Percentiles rank a stretch among this genome's conserved stretches.
Conservation (phyloP, 2,797 vertebrate species). For the Platyrinchus mystaceus region DNA sequence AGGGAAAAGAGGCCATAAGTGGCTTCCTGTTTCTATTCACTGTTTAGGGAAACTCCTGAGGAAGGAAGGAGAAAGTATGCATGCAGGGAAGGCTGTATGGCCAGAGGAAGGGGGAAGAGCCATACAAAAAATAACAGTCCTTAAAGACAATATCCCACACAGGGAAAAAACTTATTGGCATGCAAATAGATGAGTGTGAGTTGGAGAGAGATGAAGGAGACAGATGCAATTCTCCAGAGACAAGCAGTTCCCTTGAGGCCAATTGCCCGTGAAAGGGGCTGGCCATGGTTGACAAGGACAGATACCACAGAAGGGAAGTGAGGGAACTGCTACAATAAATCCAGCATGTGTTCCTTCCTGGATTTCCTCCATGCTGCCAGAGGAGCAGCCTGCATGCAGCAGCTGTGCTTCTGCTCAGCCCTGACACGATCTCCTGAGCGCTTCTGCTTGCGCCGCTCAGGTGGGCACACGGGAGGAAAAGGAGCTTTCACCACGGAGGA, state of each 20-base stretch:
- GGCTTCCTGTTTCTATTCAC: slow-evolving; percentile 24
- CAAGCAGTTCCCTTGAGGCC: not conserved
- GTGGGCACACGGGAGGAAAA: fast-evolving
- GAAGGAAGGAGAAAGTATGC: slow-evolving; percentile 41
- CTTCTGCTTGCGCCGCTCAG: not conserved
- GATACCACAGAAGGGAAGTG: not conserved
- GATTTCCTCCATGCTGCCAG: not conserved
- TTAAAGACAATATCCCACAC: not conserved
- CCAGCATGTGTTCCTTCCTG: not conserved
- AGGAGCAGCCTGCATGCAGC: not conserved
- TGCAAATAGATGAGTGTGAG: not conserved
- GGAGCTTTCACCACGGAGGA: not conserved
- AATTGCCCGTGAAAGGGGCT: not conserved
- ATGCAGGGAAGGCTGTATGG: not conserved
- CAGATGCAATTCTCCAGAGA: not conserved
- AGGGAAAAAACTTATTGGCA: not conserved
- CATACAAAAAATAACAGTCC: not conserved
- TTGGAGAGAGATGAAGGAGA: not conserved
- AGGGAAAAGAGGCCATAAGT: not conserved
- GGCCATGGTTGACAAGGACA: not conserved
- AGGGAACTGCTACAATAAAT: not conserved
- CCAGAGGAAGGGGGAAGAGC: not conserved
- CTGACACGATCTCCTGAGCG: fast-evolving
- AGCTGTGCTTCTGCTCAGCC: not conserved
- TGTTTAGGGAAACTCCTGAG: slow-evolving; percentile 36